Evolutionary conservation across 2,113 vertebrate species (phyloP).

Genomic region (Tringa solitaria): DNA sequence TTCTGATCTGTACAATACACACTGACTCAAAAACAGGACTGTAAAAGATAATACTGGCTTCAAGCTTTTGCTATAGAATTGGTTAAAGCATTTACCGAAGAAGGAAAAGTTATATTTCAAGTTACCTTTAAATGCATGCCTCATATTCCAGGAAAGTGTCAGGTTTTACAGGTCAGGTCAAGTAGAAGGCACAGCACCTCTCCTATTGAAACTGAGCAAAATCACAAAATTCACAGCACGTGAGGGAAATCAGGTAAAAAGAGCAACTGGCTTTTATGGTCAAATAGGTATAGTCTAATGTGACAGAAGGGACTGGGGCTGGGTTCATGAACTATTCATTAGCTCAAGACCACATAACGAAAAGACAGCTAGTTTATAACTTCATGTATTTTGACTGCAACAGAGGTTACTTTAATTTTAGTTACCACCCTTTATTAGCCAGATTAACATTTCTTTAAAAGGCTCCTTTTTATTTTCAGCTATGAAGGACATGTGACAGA

Average conservation of each 20-base stretch:
- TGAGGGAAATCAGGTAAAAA: neutral
- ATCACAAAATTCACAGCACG: neutral
- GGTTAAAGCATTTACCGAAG: neutral
- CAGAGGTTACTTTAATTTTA: neutral
- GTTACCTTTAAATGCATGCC: neutral
- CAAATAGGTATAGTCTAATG: neutral
- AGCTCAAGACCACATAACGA: neutral
- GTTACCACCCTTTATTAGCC: neutral
- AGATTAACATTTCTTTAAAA: neutral
- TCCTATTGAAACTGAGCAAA: neutral
- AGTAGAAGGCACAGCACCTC: neutral
- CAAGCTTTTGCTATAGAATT: neutral
- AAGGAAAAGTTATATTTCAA: neutral
- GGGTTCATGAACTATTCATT: neutral
- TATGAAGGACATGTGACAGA: neutral
- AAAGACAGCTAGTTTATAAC: neutral
- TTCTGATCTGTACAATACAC: neutral
- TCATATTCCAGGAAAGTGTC: neutral
- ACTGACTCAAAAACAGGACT: neutral
- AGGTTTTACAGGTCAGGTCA: neutral
- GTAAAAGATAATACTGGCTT: neutral
- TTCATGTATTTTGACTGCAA: neutral
- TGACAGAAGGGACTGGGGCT: neutral
- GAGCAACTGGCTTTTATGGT: neutral
- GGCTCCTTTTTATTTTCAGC: neutral